Conservation (phyloP, 2,888 invertebrate species). For the Agrotis clavis region DNA sequence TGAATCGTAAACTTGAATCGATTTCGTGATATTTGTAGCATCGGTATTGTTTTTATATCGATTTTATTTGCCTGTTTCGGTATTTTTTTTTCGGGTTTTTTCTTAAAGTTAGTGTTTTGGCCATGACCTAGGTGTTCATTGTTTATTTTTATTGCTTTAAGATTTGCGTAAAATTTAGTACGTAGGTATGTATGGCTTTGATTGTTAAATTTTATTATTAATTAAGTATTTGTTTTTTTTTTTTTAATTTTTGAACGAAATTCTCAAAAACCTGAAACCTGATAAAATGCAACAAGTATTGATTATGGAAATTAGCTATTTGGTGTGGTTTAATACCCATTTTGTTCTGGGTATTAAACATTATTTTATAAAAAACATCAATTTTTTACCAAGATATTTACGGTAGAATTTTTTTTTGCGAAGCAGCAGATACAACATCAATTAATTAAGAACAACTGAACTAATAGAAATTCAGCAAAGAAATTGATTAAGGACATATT, state of each 20-base stretch:
- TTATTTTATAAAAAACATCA: not conserved
- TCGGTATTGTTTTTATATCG: constrained; percentile 53
- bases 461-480: constrained; percentile 31
- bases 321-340: not conserved
- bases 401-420: constrained; percentile 14
- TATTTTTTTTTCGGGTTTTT: constrained; percentile 21
- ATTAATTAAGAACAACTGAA: constrained; percentile 22
- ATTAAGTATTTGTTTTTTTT: no score
- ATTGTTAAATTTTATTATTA: no score
- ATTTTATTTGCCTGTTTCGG: constrained; percentile 27
- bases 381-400: not conserved
- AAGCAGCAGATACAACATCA: not conserved
- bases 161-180: not conserved
- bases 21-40: constrained; percentile 66
- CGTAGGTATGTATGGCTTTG: no score
- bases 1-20: constrained; percentile 70
- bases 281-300: no score
- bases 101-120: constrained; percentile 12
- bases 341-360: not conserved
- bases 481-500: constrained; percentile 36
- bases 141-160: constrained; percentile 2
- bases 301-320: no score
- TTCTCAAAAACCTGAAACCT: not conserved
- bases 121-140: constrained; percentile 19
- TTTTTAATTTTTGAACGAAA: no score